Evolutionary conservation across 1,140 invertebrate species (phyloP).

Genomic region (Eueides isabella): DNA sequence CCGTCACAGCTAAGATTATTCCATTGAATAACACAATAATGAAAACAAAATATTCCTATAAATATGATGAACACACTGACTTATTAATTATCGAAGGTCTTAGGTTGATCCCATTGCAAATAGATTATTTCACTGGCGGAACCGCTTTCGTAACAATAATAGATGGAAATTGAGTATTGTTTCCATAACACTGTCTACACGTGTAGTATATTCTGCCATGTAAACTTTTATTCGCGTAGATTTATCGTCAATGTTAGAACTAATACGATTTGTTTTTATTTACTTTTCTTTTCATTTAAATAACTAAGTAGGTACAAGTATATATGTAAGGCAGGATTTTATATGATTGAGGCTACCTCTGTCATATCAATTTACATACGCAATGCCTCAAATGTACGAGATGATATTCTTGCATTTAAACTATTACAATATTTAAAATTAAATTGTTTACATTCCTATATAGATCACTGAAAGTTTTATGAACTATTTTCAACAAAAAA

Average conservation of each 20-base stretch:
- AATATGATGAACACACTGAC: neutral
- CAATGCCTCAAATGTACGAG: too few relatives aligned
- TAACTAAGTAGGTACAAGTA: too few relatives aligned
- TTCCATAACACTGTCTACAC: constrained; percentile 50
- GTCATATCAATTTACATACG: too few relatives aligned
- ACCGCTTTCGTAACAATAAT: constrained; percentile 40
- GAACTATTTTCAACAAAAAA: neutral
- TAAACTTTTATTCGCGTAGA: neutral
- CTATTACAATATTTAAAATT: neutral
- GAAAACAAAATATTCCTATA: neutral
- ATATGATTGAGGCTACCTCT: too few relatives aligned
- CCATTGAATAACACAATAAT: neutral
- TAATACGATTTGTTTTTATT: neutral
- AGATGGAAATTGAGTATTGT: constrained; percentile 44
- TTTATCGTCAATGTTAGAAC: neutral
- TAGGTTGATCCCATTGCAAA: constrained; percentile 21
- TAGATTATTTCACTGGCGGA: constrained; percentile 33
- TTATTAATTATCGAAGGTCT: constrained; percentile 22
- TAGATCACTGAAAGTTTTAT: neutral
- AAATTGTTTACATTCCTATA: neutral
- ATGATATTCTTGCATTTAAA: neutral
- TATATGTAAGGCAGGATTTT: neutral
- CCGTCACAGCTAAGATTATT: neutral
- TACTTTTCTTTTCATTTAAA: too few relatives aligned
- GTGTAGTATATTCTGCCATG: constrained; percentile 35